Evolutionary conservation across 2,797 vertebrate genomes (phyloP), one percentile per base, ranked within the genome.

Genomic region (Acomys russatus): DNA sequence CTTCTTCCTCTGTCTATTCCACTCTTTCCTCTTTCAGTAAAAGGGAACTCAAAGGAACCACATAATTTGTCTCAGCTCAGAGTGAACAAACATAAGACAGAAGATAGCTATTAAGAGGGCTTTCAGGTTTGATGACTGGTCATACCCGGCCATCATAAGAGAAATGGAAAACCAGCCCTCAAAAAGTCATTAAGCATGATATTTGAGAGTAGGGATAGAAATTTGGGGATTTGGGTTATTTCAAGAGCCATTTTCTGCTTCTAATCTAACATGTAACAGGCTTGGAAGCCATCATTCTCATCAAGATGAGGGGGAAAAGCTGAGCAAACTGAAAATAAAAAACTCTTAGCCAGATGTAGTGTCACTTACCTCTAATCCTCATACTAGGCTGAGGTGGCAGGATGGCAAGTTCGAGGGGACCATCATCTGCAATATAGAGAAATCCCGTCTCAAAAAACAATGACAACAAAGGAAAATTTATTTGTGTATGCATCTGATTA

Each of bases 81-180:
- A 88, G 38, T 77, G 23, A 94, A 51, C 83, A 92, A 92, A 82
- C 28, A 86, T 33, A 96, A 77, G 49, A 82, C 92, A 84, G 61
- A 64, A 18, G 77, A 63, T 20, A 89, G 49, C 28, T 33, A 66
- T 63, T 44, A 61, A 87, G n/a, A 95, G 18, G 79, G 59, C 79
- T 95, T 95, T 94, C 70, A 94, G 87, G 92, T 94, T 70, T 71
- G 15, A 38, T 82, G 85, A 90, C 11, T 84, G 33, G 17, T 87
- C 49, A 30, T 25, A 17, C 54, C 18, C 86, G 38, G 7, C 30
- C 33, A 96, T 79, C 30, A 83, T 91, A 54, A 66, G 18, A 94
- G 35, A 88, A 83, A 70, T 35, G 79, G n/a, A 85, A 78, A 22
- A 73, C 18, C 8, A 1, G 10, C 20, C 30, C 35, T 49, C 22